These are phyloP conservation scores for Hydrochoerus hydrochaeris DNA, from an alignment of 2,113 vertebrate species.

Conservation along the genomic window DNA sequence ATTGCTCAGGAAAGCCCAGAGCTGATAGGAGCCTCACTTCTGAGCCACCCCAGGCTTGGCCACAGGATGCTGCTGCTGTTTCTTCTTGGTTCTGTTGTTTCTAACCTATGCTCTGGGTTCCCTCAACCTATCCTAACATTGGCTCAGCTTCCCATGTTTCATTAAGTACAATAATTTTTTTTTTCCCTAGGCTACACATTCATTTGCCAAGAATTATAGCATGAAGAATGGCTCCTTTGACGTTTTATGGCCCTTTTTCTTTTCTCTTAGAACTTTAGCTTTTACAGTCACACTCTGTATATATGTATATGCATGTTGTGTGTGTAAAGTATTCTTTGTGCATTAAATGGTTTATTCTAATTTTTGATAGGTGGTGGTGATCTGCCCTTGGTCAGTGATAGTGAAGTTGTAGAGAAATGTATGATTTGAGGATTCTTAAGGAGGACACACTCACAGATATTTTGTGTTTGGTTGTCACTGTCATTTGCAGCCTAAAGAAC, in stretches of 20 bases:
- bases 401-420: neutral
- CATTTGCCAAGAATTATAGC: neutral
- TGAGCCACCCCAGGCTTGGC: accelerated
- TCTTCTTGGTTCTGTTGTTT: neutral
- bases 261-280: neutral
- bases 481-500: neutral
- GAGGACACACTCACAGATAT: neutral
- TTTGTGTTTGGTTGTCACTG: neutral
- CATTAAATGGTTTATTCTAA: neutral
- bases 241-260: neutral
- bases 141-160: neutral
- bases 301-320: accelerated
- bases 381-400: neutral
- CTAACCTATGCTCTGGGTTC: neutral
- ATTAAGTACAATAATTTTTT: neutral
- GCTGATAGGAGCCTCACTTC: neutral
- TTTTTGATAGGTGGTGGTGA: neutral
- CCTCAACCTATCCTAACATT: neutral
- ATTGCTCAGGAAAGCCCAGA: neutral
- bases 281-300: neutral
- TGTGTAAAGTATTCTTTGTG: neutral
- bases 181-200: neutral
- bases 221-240: neutral
- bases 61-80: accelerated
- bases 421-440: neutral